These are phyloP conservation scores for Eulithis testata DNA, from an alignment of 2,888 invertebrate genomes.

Conservation along the genomic window DNA sequence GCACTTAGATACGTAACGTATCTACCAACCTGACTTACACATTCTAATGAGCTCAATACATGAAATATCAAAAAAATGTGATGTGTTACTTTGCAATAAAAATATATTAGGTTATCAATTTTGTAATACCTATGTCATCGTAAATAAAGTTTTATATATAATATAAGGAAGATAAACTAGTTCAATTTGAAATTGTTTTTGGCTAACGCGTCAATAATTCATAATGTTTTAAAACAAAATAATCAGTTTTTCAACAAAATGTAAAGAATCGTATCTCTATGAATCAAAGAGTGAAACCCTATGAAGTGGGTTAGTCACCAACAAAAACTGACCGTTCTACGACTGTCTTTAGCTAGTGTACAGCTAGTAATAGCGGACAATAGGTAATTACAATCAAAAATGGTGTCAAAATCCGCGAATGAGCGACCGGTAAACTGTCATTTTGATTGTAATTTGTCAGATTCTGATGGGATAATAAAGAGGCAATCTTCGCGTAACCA, in stretches of 20 bases:
- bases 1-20: slow-evolving; percentile 62
- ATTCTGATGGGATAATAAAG: too few relatives aligned
- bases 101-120: too few relatives aligned
- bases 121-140: too few relatives aligned
- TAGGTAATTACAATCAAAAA: background rate
- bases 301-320: slow-evolving; percentile 2
- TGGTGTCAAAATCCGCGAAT: too few relatives aligned
- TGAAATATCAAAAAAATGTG: slow-evolving; percentile 4
- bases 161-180: too few relatives aligned
- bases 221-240: background rate
- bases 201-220: too few relatives aligned
- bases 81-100: too few relatives aligned
- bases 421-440: too few relatives aligned
- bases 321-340: background rate
- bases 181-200: too few relatives aligned
- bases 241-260: background rate
- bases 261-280: background rate
- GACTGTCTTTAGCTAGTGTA: background rate
- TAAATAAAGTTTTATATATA: too few relatives aligned
- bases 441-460: too few relatives aligned
- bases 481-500: background rate
- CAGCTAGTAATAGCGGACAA: background rate
- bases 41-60: slow-evolving; percentile 31
- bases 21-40: slow-evolving; percentile 51
- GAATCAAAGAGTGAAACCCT: background rate